These are phyloP conservation scores for Edolisoma coerulescens DNA, from an alignment of 2,113 vertebrate species.

Conservation along the genomic window DNA sequence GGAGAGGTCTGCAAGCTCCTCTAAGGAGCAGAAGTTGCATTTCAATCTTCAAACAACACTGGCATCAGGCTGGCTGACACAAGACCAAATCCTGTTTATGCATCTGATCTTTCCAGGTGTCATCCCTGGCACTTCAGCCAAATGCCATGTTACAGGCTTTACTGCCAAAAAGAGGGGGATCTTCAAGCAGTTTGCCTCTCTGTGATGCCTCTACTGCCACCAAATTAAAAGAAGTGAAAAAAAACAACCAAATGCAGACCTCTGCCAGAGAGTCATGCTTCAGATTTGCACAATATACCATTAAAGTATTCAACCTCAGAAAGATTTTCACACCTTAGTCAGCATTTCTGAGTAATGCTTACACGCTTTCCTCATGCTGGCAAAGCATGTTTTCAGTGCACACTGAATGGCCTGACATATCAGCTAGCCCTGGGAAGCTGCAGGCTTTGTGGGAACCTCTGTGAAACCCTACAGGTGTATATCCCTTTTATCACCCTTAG, in stretches of 20 bases:
- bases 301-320: not conserved
- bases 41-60: not conserved
- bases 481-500: not conserved
- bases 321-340: not conserved
- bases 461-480: not conserved
- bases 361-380: not conserved
- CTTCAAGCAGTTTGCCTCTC: not conserved
- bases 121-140: not conserved
- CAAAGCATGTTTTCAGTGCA: not conserved
- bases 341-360: not conserved
- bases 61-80: not conserved
- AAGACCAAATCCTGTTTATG: not conserved
- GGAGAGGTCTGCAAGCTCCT: not conserved
- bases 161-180: not conserved
- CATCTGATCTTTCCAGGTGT: not conserved
- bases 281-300: not conserved
- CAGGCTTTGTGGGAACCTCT: not conserved
- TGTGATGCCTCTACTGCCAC: fast-evolving
- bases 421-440: not conserved
- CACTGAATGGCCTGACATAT: fast-evolving
- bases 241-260: not conserved
- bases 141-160: not conserved
- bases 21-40: not conserved
- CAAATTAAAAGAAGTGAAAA: not conserved
- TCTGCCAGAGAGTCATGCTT: not conserved